Base-by-base conservation (phyloP, 2,888 invertebrate species). In the Congeria kusceri region DNA sequence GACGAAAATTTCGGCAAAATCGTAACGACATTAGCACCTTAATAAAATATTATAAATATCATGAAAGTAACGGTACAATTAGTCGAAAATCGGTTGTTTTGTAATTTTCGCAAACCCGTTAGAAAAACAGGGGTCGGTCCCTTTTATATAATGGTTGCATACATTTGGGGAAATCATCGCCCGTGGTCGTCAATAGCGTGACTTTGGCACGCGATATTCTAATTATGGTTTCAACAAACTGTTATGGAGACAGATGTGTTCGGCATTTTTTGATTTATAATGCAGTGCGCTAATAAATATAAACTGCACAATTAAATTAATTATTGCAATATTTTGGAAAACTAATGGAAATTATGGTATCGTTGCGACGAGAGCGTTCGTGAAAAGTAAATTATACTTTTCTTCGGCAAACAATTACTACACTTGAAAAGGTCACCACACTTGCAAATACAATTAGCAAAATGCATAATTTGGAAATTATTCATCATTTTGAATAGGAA, bases 141-240 rank as follows among this genome's bases (percentile, higher is more conserved):
- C 61, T 76, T 76, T 64, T 44, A 61, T 65, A 27, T 29, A 63
- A 53, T 64, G 68, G 62, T 68, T 32, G 59, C 53, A 65, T 64
- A 58, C 57, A n/a, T 32, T 49, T 56, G 32, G 27, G 11, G 32
- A 32, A 28, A 39, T 47, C 44, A 64, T 47, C 32, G 25, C 15
- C 29, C 28, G 23, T 57, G 39, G 58, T 64, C 58, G 64, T 20
- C 58, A 65, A 63, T 58, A 46, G 18, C 56, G 47, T 53, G 9
- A 32, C 20, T 46, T n/a, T 20, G 67, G 32, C 64, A 72, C 71
- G 64, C 71, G 64, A 72, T 65, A 46, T 44, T 72, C 29, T 58
- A 72, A 72, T 65, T 67, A 58, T 39, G n/a, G 11, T 5, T 25
- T n/a, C 3, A 18, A 15, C 25, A 56, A 25, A 25, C 25, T 59